Base-by-base conservation (phyloP, 2,113 vertebrate species). In the Notiomystis cincta region DNA sequence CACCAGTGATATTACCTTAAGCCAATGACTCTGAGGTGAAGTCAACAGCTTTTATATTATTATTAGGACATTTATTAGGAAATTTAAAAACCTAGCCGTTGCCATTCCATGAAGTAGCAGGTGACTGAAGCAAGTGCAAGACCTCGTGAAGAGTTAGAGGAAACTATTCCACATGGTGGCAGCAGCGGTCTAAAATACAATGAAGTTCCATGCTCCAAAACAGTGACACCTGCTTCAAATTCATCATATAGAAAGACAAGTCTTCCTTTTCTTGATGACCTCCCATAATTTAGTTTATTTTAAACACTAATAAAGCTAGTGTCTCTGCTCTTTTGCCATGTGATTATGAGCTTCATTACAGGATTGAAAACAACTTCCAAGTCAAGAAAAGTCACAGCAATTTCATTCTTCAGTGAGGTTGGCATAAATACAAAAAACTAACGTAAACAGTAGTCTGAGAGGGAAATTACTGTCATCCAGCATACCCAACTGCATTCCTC, bases 141-240 rank as follows among this genome's bases (percentile, higher is more conserved):
- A 62, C 48, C 57, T 61, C 18, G 0, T 28, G 21, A 83, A 81
- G 27, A 79, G 45, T 28, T 64, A 60, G 37, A 87, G 42, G 44
- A 78, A 96, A 67, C 67, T 89, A 51, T 84, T 94, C 95, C 97
- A 95, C 94, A 82, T 92, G 97, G 85, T 96, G 96, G 96, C 94
- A 96, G 96, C 80, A 95, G 88, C 82, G 91, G n/a, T 44, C 88
- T 84, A 93, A 93, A 90, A 86, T 88, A 89, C 35, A 88, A 35
- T 25, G 14, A 83, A 75, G 33, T 66, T 72, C 72, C 93, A 90
- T 15, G 24, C 64, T 67, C 21, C 57, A 71, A 78, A 95, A 88
- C 28, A 38, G 28, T 38, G 40, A 56, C 28, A 79, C 24, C 47
- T 65, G 56, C 60, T 78, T 60, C 37, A 50, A 64, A 73, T 51